Conservation (phyloP, 1,140 invertebrate genomes). For the Leucophenga varia region DNA sequence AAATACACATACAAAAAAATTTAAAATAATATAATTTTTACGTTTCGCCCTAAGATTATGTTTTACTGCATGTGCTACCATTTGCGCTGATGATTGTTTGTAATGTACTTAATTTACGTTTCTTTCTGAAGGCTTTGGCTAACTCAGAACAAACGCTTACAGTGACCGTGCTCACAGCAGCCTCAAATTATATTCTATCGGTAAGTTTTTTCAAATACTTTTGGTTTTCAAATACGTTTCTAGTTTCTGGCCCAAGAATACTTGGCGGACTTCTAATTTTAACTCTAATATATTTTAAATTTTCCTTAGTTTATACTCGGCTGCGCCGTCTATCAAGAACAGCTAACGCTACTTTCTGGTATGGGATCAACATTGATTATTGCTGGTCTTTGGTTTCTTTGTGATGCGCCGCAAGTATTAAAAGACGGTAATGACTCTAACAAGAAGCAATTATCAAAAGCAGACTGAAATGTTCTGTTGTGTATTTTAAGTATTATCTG, state of each 20-base stretch:
- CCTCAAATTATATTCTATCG: constrained; percentile 63
- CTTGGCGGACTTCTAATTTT: too few species aligned
- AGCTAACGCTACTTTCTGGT: constrained; percentile 28
- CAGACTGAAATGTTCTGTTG: too few species aligned
- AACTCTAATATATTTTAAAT: neutral
- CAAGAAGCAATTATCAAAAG: too few species aligned
- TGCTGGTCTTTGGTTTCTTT: constrained; percentile 42
- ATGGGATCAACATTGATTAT: constrained; percentile 39
- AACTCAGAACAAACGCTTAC: constrained; percentile 60
- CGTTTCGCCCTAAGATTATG: constrained; percentile 27
- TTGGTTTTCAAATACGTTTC: neutral
- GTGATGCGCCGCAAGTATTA: constrained; percentile 20
- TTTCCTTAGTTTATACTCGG: constrained; percentile 39
- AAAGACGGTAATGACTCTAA: too few species aligned
- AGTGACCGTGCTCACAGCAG: constrained; percentile 60
- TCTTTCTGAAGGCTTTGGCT: constrained; percentile 62
- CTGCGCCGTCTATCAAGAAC: constrained; percentile 31
- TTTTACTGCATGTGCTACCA: constrained; percentile 25
- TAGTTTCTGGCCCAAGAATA: neutral
- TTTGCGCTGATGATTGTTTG: constrained; percentile 59
- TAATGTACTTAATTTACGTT: constrained; percentile 61
- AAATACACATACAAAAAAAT: neutral
- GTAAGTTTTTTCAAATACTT: constrained; percentile 54
- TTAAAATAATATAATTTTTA: neutral
- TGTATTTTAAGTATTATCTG: too few species aligned